These are phyloP conservation scores for Lacerta bilineata DNA, from an alignment of 2,797 vertebrate species.

Conservation along the genomic window DNA sequence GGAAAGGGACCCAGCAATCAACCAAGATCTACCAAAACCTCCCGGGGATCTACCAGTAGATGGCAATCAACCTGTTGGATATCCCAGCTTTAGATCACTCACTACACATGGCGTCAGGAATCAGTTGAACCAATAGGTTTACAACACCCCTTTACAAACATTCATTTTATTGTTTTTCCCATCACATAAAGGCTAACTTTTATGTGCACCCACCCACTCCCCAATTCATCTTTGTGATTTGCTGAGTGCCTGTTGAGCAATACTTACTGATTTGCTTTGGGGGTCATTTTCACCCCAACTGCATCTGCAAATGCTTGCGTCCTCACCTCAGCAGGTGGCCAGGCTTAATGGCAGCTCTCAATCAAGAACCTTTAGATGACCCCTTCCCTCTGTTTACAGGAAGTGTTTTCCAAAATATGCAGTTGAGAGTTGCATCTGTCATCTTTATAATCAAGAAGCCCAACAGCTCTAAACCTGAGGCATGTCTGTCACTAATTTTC, in stretches of 20 bases:
- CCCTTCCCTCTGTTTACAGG: neutral
- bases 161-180: neutral
- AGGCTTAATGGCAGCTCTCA: neutral
- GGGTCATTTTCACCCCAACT: neutral
- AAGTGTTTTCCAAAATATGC: neutral
- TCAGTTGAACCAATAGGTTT: neutral
- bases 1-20: too few species aligned
- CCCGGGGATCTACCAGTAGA: too few species aligned
- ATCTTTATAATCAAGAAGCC: neutral
- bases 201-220: neutral
- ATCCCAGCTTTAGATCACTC: too few species aligned
- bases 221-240: neutral
- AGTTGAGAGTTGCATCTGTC: neutral
- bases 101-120: neutral
- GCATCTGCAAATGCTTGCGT: neutral
- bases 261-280: neutral
- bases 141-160: neutral
- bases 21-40: too few species aligned
- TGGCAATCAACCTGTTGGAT: too few species aligned
- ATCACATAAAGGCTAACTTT: neutral
- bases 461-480: neutral
- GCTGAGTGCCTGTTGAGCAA: neutral
- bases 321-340: neutral
- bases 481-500: neutral
- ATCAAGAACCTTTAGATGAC: neutral